A percentile compares a stretch with the other conserved stretches of the same genome.
Conservation (phyloP, 2,888 invertebrate genomes). For the Pelosia muscerda region DNA sequence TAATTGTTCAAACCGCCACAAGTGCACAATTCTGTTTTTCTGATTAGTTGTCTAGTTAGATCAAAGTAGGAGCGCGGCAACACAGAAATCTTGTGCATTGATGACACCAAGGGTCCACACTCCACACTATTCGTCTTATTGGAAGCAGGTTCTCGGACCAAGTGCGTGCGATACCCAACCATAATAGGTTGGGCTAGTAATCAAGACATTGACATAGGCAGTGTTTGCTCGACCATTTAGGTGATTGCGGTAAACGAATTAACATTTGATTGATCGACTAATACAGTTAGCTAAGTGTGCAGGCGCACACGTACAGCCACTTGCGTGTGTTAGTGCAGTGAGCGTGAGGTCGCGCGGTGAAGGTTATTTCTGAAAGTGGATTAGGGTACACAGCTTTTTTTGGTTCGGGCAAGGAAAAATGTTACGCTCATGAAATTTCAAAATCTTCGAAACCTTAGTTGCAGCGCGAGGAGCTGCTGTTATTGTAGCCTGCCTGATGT, state of each 20-base stretch:
- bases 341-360: background rate
- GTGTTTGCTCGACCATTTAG: background rate
- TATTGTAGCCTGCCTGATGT: too few species aligned
- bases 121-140: too few species aligned
- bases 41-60: background rate
- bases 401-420: background rate
- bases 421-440: too few species aligned
- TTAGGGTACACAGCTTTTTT: background rate
- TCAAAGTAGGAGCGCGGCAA: too few species aligned
- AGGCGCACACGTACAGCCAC: too few species aligned
- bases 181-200: background rate
- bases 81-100: too few species aligned
- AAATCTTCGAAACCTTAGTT: too few species aligned
- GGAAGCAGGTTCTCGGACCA: too few species aligned
- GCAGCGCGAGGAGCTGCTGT: too few species aligned
- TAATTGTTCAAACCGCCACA: background rate
- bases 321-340: background rate
- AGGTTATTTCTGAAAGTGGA: background rate
- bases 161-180: background rate
- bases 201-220: background rate
- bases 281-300: background rate
- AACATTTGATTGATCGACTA: constrained; percentile 5
- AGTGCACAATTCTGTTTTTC: background rate
- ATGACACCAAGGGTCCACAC: too few species aligned
- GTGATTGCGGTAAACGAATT: background rate